These are phyloP conservation scores for Scomber colias DNA, from an alignment of 2,113 vertebrate species.

Conservation along the genomic window DNA sequence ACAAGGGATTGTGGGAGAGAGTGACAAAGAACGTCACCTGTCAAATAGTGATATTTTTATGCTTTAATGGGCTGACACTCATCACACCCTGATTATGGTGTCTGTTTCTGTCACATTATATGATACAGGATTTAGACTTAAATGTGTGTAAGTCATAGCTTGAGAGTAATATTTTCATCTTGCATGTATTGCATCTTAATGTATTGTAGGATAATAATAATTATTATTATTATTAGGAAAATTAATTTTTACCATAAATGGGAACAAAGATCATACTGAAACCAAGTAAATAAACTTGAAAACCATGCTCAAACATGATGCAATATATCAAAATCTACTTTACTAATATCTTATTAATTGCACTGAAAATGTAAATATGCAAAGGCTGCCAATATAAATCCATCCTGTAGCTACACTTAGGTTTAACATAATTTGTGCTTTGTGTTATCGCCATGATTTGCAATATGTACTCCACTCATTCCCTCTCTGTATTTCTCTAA, in stretches of 20 bases:
- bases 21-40: background rate
- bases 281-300: background rate
- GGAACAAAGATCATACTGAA: no score
- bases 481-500: slow-evolving; percentile 6
- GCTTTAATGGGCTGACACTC: slow-evolving; percentile 6
- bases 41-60: background rate
- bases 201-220: background rate
- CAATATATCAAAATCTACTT: no score
- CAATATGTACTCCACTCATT: slow-evolving; percentile 2
- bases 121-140: background rate
- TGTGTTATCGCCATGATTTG: background rate
- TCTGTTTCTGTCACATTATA: slow-evolving; percentile 7
- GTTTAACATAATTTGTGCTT: background rate
- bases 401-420: background rate
- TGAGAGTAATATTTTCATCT: background rate
- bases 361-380: background rate
- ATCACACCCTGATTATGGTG: background rate
- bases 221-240: background rate
- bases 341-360: background rate
- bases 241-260: background rate
- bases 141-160: background rate
- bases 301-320: background rate
- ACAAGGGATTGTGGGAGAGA: background rate
- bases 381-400: background rate
- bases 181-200: background rate